Conservation (phyloP, 2,888 invertebrate species). For the Andricus quercusramuli region DNA sequence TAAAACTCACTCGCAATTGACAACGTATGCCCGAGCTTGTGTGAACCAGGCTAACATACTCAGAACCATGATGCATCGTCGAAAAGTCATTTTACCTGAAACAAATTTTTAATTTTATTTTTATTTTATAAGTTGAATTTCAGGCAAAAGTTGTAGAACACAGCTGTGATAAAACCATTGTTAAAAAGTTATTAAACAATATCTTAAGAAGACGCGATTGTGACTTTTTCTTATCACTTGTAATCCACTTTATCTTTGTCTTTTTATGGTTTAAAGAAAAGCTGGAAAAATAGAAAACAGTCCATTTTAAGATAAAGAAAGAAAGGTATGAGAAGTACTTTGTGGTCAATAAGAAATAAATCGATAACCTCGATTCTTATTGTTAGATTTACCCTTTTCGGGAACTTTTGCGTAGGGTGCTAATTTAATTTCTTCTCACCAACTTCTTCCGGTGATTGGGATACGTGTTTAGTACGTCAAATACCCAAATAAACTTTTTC, state of each 20-base stretch:
- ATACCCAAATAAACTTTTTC: background rate
- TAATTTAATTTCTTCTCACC: constrained; percentile 14
- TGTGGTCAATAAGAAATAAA: background rate
- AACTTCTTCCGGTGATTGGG: background rate
- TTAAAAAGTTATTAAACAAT: background rate
- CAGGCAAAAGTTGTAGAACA: background rate
- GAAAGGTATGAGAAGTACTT: background rate
- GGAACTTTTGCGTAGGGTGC: constrained; percentile 13
- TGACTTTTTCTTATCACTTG: background rate
- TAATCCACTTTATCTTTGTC: background rate
- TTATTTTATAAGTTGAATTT: background rate
- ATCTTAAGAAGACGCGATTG: background rate
- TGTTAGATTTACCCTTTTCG: background rate
- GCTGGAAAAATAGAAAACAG: background rate
- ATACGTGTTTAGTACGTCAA: constrained; percentile 2
- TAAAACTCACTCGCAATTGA: constrained; percentile 66
- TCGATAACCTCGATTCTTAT: background rate
- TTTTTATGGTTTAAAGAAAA: background rate
- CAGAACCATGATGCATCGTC: constrained; percentile 61
- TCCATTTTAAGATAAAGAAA: background rate
- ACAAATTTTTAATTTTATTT: constrained; percentile 40
- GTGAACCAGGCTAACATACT: constrained; percentile 63
- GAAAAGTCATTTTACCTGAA: constrained; percentile 63
- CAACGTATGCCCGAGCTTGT: constrained; percentile 55
- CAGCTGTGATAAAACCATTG: background rate